Evolutionary conservation across 2,797 vertebrate genomes (phyloP).

Genomic region (Sylvilagus floridanus): DNA sequence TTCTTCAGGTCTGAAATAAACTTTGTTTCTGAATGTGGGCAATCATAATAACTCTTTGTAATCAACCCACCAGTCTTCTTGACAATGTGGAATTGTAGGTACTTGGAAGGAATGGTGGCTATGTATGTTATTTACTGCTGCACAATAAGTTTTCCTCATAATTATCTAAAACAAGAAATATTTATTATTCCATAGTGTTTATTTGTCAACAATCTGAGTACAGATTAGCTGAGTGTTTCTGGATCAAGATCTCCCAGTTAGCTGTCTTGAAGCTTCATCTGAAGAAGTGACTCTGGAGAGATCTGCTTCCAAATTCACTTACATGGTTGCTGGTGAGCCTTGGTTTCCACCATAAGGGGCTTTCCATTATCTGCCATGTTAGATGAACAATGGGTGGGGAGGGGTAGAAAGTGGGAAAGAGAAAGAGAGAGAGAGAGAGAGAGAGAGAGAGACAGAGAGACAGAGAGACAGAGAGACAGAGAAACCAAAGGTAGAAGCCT

Average conservation of each 20-base stretch:
- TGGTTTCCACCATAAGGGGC: background rate
- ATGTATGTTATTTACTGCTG: background rate
- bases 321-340: background rate
- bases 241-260: background rate
- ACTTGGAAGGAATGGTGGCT: background rate
- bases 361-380: too few relatives aligned
- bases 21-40: background rate
- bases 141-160: background rate
- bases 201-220: background rate
- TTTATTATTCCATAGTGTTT: background rate
- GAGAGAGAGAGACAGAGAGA: too few relatives aligned
- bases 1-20: slow-evolving; percentile 9
- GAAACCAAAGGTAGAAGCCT: background rate
- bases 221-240: background rate
- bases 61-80: background rate
- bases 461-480: background rate
- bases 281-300: background rate
- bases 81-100: background rate
- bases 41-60: background rate
- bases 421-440: background rate
- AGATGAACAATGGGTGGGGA: too few relatives aligned
- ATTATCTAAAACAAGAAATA: background rate
- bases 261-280: background rate
- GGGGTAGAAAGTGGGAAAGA: background rate
- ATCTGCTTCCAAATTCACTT: background rate